These are phyloP conservation scores for Eupithecia inturbata DNA, from an alignment of 2,888 invertebrate species.

Conservation along the genomic window DNA sequence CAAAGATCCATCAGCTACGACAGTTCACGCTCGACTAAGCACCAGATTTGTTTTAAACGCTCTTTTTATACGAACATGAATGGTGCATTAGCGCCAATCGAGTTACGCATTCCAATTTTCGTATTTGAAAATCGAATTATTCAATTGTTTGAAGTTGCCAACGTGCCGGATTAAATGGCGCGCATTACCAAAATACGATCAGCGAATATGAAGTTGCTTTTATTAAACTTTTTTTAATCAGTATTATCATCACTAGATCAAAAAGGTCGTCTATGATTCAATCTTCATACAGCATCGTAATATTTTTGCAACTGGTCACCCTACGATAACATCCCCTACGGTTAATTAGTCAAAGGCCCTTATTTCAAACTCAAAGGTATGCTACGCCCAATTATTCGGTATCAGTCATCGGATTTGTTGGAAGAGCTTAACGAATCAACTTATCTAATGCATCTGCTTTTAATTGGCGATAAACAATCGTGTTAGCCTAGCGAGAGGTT, in stretches of 20 bases:
- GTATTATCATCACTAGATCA: not conserved
- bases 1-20: slow-evolving; percentile 51
- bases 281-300: not conserved
- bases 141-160: slow-evolving; percentile 61
- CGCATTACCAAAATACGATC: slow-evolving; percentile 8
- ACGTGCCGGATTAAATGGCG: slow-evolving; percentile 43
- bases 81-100: slow-evolving; percentile 76
- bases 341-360: slow-evolving; percentile 18
- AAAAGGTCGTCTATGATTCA: not conserved
- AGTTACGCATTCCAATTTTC: slow-evolving; percentile 73
- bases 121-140: slow-evolving; percentile 75
- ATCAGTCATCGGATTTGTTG: slow-evolving; percentile 20
- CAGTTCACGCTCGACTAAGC: slow-evolving; percentile 61
- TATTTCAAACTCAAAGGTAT: slow-evolving; percentile 15
- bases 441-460: slow-evolving; percentile 13
- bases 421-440: slow-evolving; percentile 14
- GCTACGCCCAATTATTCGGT: slow-evolving; percentile 19
- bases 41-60: slow-evolving; percentile 68
- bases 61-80: slow-evolving; percentile 73
- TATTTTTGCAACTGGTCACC: slow-evolving; percentile 1
- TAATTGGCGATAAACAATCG: not conserved
- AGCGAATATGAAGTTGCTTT: not conserved
- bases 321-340: slow-evolving; percentile 15
- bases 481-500: not conserved
- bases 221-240: not conserved